A percentile compares a stretch with the other conserved stretches of the same genome.
These are phyloP conservation scores for Corapipo altera DNA, from an alignment of 2,113 vertebrate species.

Conservation along the genomic window DNA sequence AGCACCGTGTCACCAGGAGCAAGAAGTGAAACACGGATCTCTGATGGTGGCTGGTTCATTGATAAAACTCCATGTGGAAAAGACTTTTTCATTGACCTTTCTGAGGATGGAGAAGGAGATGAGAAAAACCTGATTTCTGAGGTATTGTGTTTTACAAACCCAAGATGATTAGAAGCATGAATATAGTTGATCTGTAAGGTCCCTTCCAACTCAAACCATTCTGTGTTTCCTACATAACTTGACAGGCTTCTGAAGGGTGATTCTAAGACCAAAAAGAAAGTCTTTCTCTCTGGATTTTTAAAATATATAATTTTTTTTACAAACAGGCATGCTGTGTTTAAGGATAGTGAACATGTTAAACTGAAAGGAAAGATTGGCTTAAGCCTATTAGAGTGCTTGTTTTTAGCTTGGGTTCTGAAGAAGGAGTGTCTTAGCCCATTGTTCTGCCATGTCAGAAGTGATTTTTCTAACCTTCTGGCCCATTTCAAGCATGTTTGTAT, in stretches of 20 bases:
- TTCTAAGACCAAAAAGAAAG: background rate
- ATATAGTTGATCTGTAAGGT: background rate
- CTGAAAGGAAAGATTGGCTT: background rate
- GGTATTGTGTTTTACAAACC: constrained; percentile 47
- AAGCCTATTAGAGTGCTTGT: background rate
- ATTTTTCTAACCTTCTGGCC: background rate
- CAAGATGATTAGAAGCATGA: background rate
- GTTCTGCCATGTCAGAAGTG: background rate
- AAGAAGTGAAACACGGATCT: constrained; percentile 13
- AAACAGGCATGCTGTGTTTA: background rate
- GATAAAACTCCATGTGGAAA: constrained; percentile 74
- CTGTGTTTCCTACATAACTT: background rate
- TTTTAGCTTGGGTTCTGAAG: background rate
- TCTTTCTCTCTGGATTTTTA: background rate
- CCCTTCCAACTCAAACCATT: background rate
- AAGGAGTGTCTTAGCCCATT: background rate
- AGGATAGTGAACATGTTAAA: background rate
- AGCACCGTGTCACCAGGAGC: background rate
- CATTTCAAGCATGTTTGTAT: background rate
- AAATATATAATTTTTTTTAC: background rate
- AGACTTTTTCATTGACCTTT: constrained; percentile 80
- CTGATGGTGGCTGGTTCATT: constrained; percentile 84
- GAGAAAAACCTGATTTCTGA: constrained; percentile 25
- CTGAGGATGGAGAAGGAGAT: constrained; percentile 70
- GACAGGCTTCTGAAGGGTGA: background rate